Evolutionary conservation across 2,797 vertebrate species (phyloP), one percentile per base, ranked within the genome.

Genomic region (Microcaecilia unicolor): DNA sequence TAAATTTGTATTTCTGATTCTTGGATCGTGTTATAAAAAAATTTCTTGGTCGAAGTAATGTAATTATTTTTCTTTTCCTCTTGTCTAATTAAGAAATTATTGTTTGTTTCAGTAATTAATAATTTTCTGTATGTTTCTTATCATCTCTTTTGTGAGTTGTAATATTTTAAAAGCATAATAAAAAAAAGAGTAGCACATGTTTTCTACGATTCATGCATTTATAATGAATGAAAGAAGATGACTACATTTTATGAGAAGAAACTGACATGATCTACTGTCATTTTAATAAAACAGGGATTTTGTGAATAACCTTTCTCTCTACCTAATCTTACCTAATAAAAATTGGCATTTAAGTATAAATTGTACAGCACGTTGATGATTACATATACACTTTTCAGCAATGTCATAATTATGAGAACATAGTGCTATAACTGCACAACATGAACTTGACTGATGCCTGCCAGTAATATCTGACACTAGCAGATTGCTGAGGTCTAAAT

Each of bases 261-360:
- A 11, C 4, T 18, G 24, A 26, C 5, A 3, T 16, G 51, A 10
- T 55, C 45, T 43, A 70, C 57, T 53, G 50, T 25, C 25, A 31
- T 50, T 70, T 66, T 67, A 66, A 74, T 72, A 60, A 78, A 72
- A 61, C 3, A 44, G 28, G 61, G 45, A 60, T 55, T 64, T 48
- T 53, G 31, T 1, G 29, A 41, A 31, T 46, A 56, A 60, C 51
- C 55, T 41, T 33, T 55, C 28, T 60, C 15, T 44, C 18, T 21
- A 10, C 15, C 16, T 37, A 40, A 38, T 47, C 16, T 59, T 37
- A 48, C 13, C 37, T 55, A 58, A 72, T 68, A 72, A 76, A 73
- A 69, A 45, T 16, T 57, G 51, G 35, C 51, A 72, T 58, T 72
- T 70, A 62, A 28, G 17, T 51, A 43, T 32, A 58, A 53, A 45